These are phyloP conservation scores for Columba guinea DNA, from an alignment of 2,797 vertebrate genomes.

Conservation along the genomic window DNA sequence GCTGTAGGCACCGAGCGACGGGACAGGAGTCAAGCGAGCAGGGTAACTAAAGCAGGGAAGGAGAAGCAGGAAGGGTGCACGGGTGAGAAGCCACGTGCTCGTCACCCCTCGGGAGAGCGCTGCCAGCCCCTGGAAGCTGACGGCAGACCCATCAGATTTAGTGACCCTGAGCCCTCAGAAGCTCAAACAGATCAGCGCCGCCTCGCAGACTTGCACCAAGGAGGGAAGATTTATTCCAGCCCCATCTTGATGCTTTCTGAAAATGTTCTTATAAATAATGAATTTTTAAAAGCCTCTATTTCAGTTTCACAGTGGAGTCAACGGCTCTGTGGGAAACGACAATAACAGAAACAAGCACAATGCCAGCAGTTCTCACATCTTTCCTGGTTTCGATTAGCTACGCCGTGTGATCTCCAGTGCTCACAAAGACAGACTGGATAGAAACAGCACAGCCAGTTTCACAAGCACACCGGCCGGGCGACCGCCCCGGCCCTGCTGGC, in stretches of 20 bases:
- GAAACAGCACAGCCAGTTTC: conserved; percentile 25
- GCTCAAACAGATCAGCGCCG: neutral
- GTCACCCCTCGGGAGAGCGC: neutral
- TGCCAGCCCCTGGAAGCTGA: neutral
- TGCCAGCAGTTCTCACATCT: neutral
- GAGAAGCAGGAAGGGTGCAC: neutral
- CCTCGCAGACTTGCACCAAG: neutral
- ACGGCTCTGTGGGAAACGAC: neutral
- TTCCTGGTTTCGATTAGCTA: neutral
- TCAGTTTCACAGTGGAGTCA: neutral
- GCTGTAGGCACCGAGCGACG: conserved; percentile 23
- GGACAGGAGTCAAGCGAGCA: neutral
- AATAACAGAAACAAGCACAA: neutral
- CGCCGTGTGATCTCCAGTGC: neutral
- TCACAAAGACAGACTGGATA: neutral
- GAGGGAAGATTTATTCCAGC: neutral
- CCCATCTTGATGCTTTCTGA: neutral
- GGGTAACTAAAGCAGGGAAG: neutral
- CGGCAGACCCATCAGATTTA: neutral
- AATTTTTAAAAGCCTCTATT: neutral
- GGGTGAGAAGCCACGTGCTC: neutral
- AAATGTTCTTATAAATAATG: neutral
- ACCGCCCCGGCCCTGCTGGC: neutral
- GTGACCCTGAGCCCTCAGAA: neutral
- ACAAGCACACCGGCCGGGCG: conserved; percentile 7